Percentiles rank a stretch among this genome's conserved stretches.
Conservation (phyloP, 2,888 invertebrate genomes). For the Geotrupes spiniger region DNA sequence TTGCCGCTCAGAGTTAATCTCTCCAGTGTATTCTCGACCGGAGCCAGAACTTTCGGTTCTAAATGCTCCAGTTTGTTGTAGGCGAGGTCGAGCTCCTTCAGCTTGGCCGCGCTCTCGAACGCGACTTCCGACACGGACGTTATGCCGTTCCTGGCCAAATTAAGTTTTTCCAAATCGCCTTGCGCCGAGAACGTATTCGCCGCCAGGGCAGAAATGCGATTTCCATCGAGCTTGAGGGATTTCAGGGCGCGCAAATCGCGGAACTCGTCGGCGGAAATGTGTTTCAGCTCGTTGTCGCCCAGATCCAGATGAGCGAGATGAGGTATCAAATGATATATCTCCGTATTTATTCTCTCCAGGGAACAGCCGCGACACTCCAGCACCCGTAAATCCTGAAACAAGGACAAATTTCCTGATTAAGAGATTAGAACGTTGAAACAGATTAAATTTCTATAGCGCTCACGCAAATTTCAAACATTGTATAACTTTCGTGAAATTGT, state of each 20-base stretch:
- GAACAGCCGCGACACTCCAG: slow-evolving; percentile 73
- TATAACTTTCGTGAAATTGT: no score
- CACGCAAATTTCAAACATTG: no score
- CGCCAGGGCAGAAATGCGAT: slow-evolving; percentile 67
- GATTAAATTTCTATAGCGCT: no score
- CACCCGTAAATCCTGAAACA: slow-evolving; percentile 63
- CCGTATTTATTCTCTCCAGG: slow-evolving; percentile 69
- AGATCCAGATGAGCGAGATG: slow-evolving; percentile 70
- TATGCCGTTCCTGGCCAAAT: slow-evolving; percentile 68
- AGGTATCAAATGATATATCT: slow-evolving; percentile 69
- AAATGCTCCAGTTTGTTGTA: slow-evolving; percentile 69
- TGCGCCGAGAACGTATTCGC: slow-evolving; percentile 63
- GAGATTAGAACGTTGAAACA: no score
- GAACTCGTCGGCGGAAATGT: slow-evolving; percentile 66
- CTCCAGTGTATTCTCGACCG: slow-evolving; percentile 59
- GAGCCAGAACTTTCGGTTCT: slow-evolving; percentile 57
- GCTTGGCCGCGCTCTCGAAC: slow-evolving; percentile 67
- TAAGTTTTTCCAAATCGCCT: slow-evolving; percentile 54
- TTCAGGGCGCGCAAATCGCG: slow-evolving; percentile 62
- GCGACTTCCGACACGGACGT: slow-evolving; percentile 66
- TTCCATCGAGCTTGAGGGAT: slow-evolving; percentile 68
- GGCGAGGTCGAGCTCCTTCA: slow-evolving; percentile 69
- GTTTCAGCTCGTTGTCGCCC: slow-evolving; percentile 72
- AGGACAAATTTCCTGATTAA: slow-evolving; percentile 15
- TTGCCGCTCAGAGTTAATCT: slow-evolving; percentile 71